phyloP scores from a whole-genome alignment of 2,888 invertebrate genomes.

The Athalia circularis region DNA sequence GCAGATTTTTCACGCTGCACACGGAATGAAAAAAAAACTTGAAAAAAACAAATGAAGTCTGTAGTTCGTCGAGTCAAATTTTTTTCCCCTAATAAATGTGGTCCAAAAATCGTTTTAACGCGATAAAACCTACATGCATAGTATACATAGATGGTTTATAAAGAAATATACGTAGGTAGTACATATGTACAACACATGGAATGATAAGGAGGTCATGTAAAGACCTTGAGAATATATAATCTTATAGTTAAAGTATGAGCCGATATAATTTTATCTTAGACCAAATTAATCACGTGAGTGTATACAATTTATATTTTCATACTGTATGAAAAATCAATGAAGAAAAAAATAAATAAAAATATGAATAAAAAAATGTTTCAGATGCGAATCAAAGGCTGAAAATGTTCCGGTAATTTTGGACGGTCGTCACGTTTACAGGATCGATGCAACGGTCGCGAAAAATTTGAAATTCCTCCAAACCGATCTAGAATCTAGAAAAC shows the following conservation, averaged over 20 bases:
- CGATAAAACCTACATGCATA: background rate
- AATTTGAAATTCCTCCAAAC: slow-evolving; percentile 66
- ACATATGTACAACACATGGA: background rate
- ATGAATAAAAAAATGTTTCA: slow-evolving; percentile 42
- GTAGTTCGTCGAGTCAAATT: too few relatives aligned
- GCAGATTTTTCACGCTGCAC: too few relatives aligned
- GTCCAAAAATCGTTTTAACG: background rate
- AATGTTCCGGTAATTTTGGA: slow-evolving; percentile 78
- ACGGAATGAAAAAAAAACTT: too few relatives aligned
- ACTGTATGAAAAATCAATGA: background rate
- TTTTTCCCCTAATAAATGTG: too few relatives aligned
- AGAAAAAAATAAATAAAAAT: background rate
- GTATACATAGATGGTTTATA: too few relatives aligned
- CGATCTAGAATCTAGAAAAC: slow-evolving; percentile 65
- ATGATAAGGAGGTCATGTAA: slow-evolving; percentile 22
- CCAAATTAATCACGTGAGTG: too few relatives aligned
- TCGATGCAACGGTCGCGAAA: slow-evolving; percentile 84
- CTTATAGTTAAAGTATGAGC: background rate
- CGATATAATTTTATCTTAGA: too few relatives aligned
- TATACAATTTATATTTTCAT: slow-evolving; percentile 14
- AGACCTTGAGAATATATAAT: slow-evolving; percentile 15
- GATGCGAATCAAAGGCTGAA: slow-evolving; percentile 67
- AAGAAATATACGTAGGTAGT: background rate
- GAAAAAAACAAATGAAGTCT: too few relatives aligned
- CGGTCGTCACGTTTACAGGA: slow-evolving; percentile 78